phyloP scores from a whole-genome alignment of 2,113 vertebrate genomes.

The Cephalopterus ornatus region DNA sequence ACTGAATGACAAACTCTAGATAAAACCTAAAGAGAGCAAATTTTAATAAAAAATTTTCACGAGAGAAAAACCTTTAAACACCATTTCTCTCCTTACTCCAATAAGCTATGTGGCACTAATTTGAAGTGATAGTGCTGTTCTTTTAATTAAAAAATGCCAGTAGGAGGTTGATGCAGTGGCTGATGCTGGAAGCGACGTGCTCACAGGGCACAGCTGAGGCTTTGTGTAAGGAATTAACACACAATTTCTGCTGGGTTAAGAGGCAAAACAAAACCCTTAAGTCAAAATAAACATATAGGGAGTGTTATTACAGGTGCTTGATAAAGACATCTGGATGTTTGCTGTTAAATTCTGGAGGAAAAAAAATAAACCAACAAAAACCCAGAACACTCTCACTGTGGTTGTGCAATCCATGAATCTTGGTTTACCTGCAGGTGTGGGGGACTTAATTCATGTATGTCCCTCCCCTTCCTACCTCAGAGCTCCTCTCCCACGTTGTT shows the following conservation, averaged over 20 bases:
- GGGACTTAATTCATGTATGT: neutral
- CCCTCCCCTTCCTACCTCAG: neutral
- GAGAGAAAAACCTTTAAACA: constrained; percentile 18
- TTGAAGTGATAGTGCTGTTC: constrained; percentile 53
- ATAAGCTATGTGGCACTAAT: constrained; percentile 51
- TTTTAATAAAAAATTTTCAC: constrained; percentile 5
- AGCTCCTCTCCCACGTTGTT: neutral
- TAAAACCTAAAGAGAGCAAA: neutral
- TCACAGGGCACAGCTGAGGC: neutral
- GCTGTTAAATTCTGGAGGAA: neutral
- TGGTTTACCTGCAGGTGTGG: neutral
- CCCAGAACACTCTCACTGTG: neutral
- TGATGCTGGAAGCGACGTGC: neutral
- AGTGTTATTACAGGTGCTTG: neutral
- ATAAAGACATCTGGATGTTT: neutral
- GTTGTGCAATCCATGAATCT: neutral
- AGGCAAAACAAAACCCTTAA: neutral
- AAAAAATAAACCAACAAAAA: neutral
- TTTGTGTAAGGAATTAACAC: neutral
- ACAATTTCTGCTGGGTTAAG: neutral
- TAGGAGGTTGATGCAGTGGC: constrained; percentile 37
- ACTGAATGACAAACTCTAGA: neutral
- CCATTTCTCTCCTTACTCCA: neutral
- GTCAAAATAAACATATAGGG: neutral
- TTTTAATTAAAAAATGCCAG: constrained; percentile 59